Evolutionary conservation across 35 echinoderm and acorn worm species (phyloP).

Genomic region (Ptychodera flava): DNA sequence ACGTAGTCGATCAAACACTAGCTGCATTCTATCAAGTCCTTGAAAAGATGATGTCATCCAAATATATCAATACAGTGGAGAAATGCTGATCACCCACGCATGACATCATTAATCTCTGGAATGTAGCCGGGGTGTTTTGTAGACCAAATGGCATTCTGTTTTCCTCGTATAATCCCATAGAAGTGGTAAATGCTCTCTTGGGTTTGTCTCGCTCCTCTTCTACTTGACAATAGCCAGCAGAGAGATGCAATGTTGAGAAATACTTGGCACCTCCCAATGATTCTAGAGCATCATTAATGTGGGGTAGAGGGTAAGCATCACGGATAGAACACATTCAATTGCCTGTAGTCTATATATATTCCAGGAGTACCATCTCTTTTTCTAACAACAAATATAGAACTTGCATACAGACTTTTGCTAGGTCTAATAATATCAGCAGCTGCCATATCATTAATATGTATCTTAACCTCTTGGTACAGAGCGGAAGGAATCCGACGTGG

Average conservation of each 20-base stretch:
- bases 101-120: constrained; percentile 20
- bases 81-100: too few species aligned
- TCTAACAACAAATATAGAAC: background rate
- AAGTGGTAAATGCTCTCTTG: constrained; percentile 23
- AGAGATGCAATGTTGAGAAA: background rate
- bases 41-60: constrained; percentile 59
- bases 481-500: background rate
- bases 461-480: background rate
- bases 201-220: constrained; percentile 8
- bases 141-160: constrained; percentile 11
- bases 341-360: background rate
- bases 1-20: background rate
- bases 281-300: background rate
- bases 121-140: constrained; percentile 3
- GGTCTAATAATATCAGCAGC: background rate
- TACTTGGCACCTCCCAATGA: background rate
- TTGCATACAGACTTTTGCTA: background rate
- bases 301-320: background rate
- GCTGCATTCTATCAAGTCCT: constrained; percentile 7
- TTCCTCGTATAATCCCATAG: constrained; percentile 24
- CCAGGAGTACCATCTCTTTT: background rate
- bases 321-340: background rate
- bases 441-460: background rate
- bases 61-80: constrained; percentile 25
- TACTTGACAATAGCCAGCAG: constrained; percentile 24